Evolutionary conservation across 1,140 invertebrate species (phyloP).

Genomic region (Monomorium pharaonis): DNA sequence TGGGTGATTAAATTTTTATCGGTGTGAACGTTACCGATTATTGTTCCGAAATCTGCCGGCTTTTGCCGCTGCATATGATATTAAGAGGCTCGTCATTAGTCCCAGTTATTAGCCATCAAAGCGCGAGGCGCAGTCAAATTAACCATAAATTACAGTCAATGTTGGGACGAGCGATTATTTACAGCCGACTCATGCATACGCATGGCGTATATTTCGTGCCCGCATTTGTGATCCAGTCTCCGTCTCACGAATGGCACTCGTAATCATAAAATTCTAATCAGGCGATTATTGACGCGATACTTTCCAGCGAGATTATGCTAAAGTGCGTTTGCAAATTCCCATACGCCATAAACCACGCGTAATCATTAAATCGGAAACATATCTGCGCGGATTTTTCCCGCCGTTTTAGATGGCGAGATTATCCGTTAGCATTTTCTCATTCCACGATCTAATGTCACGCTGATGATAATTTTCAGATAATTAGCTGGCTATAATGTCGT

Average conservation of each 20-base stretch:
- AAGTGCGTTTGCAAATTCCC: constrained; percentile 1
- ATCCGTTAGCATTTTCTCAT: not conserved
- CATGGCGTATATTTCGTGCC: constrained; percentile 38
- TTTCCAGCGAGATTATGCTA: constrained; percentile 30
- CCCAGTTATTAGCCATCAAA: constrained; percentile 47
- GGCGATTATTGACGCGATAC: constrained; percentile 52
- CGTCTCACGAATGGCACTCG: constrained; percentile 30
- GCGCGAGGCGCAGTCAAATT: constrained; percentile 50
- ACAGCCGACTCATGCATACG: constrained; percentile 49
- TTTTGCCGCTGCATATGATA: constrained; percentile 1
- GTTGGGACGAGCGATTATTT: constrained; percentile 47
- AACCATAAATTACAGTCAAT: constrained; percentile 52
- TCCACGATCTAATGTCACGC: not conserved
- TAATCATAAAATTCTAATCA: constrained; percentile 60
- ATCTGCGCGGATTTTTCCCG: not conserved
- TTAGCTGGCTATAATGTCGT: not conserved
- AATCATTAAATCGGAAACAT: constrained; percentile 44
- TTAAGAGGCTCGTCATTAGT: constrained; percentile 45
- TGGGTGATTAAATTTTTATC: not conserved
- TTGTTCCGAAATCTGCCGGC: constrained; percentile 1
- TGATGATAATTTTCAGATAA: not conserved
- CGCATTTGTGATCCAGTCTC: constrained; percentile 17
- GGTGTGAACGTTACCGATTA: not conserved
- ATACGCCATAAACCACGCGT: constrained; percentile 5
- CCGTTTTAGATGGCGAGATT: not conserved